A percentile compares a stretch with the other conserved stretches of the same genome.
These are phyloP conservation scores for Rousettus madagascariensis DNA, from an alignment of 2,797 vertebrate species.

Conservation along the genomic window DNA sequence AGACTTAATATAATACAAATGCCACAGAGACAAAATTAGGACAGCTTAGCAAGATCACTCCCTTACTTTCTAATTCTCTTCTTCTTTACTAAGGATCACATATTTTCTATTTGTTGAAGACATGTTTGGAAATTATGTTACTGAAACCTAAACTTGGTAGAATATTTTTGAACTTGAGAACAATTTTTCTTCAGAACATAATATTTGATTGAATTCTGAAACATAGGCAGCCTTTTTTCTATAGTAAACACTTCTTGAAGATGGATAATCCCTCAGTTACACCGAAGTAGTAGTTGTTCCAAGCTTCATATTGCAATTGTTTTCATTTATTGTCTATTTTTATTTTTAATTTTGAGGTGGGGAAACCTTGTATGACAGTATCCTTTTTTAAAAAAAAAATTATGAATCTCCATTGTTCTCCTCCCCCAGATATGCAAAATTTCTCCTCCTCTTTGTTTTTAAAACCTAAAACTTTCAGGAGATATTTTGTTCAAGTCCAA, in stretches of 20 bases:
- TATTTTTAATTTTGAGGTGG: not conserved
- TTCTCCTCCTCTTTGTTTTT: not conserved
- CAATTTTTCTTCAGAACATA: not conserved
- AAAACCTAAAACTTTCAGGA: not conserved
- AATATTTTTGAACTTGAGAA: not conserved
- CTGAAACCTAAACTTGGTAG: not conserved
- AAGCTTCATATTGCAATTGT: not conserved
- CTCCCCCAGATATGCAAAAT: not conserved
- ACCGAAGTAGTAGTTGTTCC: not conserved
- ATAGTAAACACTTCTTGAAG: not conserved
- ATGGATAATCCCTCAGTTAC: not conserved
- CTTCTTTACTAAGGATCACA: not conserved
- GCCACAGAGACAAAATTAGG: not conserved
- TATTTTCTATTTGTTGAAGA: slow-evolving; percentile 8
- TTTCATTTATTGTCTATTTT: not conserved
- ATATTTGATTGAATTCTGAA: not conserved
- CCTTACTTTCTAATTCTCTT: not conserved
- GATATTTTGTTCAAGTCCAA: not conserved
- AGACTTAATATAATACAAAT: not conserved
- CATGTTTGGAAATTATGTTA: not conserved
- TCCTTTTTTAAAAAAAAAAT: not conserved
- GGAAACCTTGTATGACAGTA: not conserved
- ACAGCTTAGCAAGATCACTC: not conserved
- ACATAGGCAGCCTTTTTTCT: not conserved
- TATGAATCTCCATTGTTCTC: not conserved